Evolutionary conservation across 2,113 vertebrate genomes (phyloP).

Genomic region (Passer domesticus): DNA sequence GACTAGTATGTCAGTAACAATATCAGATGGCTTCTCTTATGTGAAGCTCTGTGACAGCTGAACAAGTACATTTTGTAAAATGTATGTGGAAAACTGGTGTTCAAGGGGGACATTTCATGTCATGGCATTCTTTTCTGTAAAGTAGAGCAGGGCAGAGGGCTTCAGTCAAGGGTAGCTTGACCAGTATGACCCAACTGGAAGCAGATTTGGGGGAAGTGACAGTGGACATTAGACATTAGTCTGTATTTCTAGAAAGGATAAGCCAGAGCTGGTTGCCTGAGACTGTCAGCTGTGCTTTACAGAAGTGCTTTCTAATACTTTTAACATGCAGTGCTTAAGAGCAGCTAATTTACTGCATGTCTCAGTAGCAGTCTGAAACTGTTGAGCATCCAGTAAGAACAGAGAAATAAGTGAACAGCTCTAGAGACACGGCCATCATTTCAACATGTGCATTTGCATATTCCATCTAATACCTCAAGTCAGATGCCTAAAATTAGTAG

Average conservation of each 20-base stretch:
- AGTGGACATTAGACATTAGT: constrained; percentile 16
- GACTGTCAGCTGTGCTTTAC: constrained; percentile 56
- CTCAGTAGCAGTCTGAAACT: not conserved
- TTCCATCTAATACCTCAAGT: constrained; percentile 56
- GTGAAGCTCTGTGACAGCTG: constrained; percentile 46
- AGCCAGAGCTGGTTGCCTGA: not conserved
- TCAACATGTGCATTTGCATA: constrained; percentile 57
- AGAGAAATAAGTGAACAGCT: constrained; percentile 33
- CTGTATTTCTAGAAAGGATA: constrained; percentile 35
- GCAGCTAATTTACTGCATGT: constrained; percentile 52
- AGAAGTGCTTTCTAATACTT: constrained; percentile 42
- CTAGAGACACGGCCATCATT: constrained; percentile 19
- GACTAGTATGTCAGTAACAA: constrained; percentile 53
- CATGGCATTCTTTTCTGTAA: not conserved
- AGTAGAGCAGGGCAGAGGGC: not conserved
- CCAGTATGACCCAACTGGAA: constrained; percentile 63
- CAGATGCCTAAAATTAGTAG: constrained; percentile 65
- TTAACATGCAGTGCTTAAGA: constrained; percentile 59
- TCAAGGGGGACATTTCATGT: not conserved
- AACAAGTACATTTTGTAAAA: constrained; percentile 35
- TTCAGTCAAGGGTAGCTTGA: not conserved
- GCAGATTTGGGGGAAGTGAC: constrained; percentile 38
- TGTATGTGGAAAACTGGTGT: constrained; percentile 32
- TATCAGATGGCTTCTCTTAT: constrained; percentile 52
- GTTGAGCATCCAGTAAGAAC: not conserved